phyloP scores from a whole-genome alignment of 1,140 invertebrate species.

The Drosophila gunungcola region DNA sequence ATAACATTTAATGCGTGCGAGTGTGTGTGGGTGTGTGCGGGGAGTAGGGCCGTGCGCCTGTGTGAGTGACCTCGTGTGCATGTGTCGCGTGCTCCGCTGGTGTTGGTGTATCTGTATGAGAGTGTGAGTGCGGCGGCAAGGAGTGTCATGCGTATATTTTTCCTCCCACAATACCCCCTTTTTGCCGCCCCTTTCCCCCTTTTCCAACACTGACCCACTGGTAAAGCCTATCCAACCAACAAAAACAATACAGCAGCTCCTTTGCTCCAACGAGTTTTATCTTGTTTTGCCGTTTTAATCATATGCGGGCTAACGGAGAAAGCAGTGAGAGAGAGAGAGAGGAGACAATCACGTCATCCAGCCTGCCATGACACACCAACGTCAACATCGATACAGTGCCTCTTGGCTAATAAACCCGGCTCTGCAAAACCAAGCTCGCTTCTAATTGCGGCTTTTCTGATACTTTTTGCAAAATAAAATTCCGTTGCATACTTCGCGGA shows the following conservation, averaged over 20 bases:
- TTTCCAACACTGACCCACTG: conserved; percentile 16
- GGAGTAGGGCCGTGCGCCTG: conserved; percentile 28
- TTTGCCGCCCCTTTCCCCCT: neutral
- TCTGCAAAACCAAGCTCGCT: conserved; percentile 7
- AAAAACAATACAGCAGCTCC: conserved; percentile 53
- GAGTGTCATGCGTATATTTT: conserved; percentile 82
- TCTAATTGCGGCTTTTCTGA: conserved; percentile 7
- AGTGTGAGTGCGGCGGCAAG: conserved; percentile 66
- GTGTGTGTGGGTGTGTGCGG: conserved; percentile 30
- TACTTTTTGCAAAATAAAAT: neutral
- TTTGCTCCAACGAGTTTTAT: conserved; percentile 79
- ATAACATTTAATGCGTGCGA: conserved; percentile 60
- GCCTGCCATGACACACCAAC: conserved; percentile 66
- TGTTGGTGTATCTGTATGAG: conserved; percentile 41
- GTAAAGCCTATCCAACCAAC: conserved; percentile 46
- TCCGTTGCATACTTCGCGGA: conserved; percentile 25
- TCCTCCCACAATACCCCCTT: conserved; percentile 27
- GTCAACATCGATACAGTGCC: conserved; percentile 61
- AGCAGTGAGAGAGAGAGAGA: conserved; percentile 14
- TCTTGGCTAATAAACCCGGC: conserved; percentile 2
- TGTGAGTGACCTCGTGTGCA: conserved; percentile 77
- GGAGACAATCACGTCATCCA: conserved; percentile 79
- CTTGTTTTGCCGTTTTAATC: conserved; percentile 82
- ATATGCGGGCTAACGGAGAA: conserved; percentile 71
- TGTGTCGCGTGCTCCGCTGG: conserved; percentile 69